Evolutionary conservation across 2,888 invertebrate genomes (phyloP), one percentile per base, ranked within the genome.

Genomic region (Netelia melanura): DNA sequence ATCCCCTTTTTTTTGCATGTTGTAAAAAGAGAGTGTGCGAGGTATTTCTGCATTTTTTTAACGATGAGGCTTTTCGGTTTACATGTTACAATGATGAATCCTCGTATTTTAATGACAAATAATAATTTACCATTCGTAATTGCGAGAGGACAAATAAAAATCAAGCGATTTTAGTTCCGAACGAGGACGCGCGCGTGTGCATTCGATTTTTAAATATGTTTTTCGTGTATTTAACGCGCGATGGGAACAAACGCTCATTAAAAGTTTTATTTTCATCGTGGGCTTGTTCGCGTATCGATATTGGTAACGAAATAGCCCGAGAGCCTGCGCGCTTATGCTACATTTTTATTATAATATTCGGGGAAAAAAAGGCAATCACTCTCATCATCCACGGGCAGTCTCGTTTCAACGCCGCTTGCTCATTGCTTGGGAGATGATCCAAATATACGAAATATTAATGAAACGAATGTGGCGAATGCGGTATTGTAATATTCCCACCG

Each of bases 181-280:
- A 25, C 8, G 54, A 23, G n/a, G 6, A 21, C 5, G 21, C 14
- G 14, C 30, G 11, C 1, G 14, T 23, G 43, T 67, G 25, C 30
- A n/a, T 78, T 61, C 44, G 21, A 14, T 3, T 25, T 23, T 48
- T 48, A 58, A 68, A 67, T 58, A 38, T 25, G 58, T 48, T 62
- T 64, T 9, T 75, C 38, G 43, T 14, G 17, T 9, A 14, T 52
- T 30, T 67, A 75, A 81, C 76, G 76, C 65, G 64, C 76, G 17
- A 62, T 48, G 72, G 38, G 70, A 75, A 71, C 83, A 80, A 83
- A 83, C 65, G 71, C 58, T 84, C 80, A 80, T 84, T 84, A 84
- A 76, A 83, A 75, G 65, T 43, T 84, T 71, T 64, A 75, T 48
- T 65, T 70, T 11, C 44, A 71, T 75, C 61, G 48, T 80, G 43